These are phyloP conservation scores for Cryptocephalus moraei DNA, from an alignment of 2,888 invertebrate species.

Conservation along the genomic window DNA sequence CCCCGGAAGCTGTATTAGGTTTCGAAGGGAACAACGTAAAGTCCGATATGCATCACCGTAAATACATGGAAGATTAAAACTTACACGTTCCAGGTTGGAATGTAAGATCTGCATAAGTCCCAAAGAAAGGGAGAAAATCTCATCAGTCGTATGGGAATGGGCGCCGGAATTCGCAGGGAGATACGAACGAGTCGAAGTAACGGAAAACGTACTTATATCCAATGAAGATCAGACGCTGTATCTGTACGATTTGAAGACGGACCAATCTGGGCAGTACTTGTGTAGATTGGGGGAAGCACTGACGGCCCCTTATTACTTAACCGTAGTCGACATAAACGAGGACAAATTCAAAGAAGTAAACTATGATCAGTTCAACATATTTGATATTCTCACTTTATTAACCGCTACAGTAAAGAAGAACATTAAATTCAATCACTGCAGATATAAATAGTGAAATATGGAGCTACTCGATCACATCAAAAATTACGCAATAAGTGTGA, in stretches of 20 bases:
- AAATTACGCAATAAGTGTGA: too few species aligned
- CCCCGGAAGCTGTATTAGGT: conserved; percentile 32
- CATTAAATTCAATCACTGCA: too few species aligned
- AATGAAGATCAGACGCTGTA: conserved; percentile 39
- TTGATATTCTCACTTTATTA: too few species aligned
- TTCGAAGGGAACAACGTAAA: conserved; percentile 38
- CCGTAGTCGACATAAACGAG: conserved; percentile 35
- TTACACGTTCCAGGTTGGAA: conserved; percentile 32
- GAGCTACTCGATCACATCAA: too few species aligned
- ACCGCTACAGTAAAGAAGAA: too few species aligned
- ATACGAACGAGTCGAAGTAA: conserved; percentile 32
- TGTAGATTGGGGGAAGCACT: conserved; percentile 41
- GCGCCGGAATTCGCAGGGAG: conserved; percentile 20
- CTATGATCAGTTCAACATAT: too few species aligned
- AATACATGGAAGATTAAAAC: not conserved
- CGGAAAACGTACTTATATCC: conserved; percentile 37
- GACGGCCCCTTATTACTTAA: conserved; percentile 41
- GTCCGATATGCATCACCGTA: conserved; percentile 10
- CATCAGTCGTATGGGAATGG: conserved; percentile 42
- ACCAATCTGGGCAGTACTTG: conserved; percentile 47
- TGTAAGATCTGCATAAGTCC: conserved; percentile 48
- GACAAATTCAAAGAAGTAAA: not conserved
- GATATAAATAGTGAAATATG: too few species aligned
- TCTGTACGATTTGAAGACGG: conserved; percentile 41
- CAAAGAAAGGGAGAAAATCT: conserved; percentile 28